A percentile compares a stretch with the other conserved stretches of the same genome.
These are phyloP conservation scores for Plecturocebus donacophilus DNA, from an alignment of 2,113 vertebrate genomes.

Conservation along the genomic window DNA sequence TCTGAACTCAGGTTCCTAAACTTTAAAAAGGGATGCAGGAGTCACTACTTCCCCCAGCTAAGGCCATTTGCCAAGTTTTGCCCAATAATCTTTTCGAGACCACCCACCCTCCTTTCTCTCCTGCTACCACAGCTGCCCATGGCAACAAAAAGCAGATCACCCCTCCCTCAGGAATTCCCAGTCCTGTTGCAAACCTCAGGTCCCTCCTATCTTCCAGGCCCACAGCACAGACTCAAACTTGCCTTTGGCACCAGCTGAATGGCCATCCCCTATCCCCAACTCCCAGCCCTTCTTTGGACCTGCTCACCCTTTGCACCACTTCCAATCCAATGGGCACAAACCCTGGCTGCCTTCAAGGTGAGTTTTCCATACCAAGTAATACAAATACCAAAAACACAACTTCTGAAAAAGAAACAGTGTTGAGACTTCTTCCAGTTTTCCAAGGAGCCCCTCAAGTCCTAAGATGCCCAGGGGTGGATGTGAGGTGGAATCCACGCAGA, in stretches of 20 bases:
- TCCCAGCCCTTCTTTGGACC: background rate
- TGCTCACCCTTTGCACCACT: slow-evolving; percentile 12
- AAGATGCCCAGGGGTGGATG: background rate
- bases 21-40: background rate
- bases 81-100: background rate
- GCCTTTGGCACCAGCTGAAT: slow-evolving; percentile 32
- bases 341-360: slow-evolving; percentile 53
- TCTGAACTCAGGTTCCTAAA: slow-evolving; percentile 32
- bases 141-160: background rate
- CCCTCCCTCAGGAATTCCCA: background rate
- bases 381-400: slow-evolving; percentile 75
- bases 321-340: slow-evolving; percentile 56
- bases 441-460: slow-evolving; percentile 66
- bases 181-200: background rate
- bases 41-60: background rate
- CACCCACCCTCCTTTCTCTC: background rate
- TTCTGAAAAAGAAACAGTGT: slow-evolving; percentile 77
- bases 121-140: background rate
- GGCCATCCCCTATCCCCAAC: background rate
- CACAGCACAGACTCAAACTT: background rate
- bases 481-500: background rate
- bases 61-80: background rate
- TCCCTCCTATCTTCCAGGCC: background rate
- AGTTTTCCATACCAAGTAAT: slow-evolving; percentile 73
- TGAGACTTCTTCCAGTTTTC: slow-evolving; percentile 82